Percentiles rank a stretch among this genome's conserved stretches.
These are phyloP conservation scores for Diachrysia chrysitis DNA, from an alignment of 2,888 invertebrate species.

Conservation along the genomic window DNA sequence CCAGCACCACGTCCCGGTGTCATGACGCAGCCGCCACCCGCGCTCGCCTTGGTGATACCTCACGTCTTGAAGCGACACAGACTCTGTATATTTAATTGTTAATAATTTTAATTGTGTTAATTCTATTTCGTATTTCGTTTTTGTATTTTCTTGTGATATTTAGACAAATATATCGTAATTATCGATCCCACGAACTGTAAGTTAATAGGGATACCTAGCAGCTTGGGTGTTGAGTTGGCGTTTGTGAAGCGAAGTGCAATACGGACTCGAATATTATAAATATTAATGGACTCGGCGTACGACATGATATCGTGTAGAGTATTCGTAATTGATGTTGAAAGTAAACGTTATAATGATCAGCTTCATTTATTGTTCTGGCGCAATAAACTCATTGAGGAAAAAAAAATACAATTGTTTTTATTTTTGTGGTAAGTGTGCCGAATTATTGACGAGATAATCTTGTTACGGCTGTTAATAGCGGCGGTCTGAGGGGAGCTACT, in stretches of 20 bases:
- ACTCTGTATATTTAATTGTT: constrained; percentile 87
- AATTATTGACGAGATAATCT: constrained; percentile 69
- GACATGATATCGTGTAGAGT: constrained; percentile 85
- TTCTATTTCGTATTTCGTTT: constrained; percentile 88
- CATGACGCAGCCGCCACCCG: constrained; percentile 82
- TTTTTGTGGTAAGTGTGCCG: constrained; percentile 74
- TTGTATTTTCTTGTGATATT: constrained; percentile 89
- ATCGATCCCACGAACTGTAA: constrained; percentile 88
- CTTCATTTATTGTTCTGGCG: constrained; percentile 89
- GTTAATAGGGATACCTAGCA: constrained; percentile 85
- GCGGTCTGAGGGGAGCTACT: constrained; percentile 66
- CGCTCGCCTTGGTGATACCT: constrained; percentile 84
- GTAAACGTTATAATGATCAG: constrained; percentile 89
- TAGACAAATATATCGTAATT: constrained; percentile 88
- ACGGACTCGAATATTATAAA: constrained; percentile 84
- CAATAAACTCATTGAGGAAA: constrained; percentile 88
- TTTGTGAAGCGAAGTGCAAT: constrained; percentile 86
- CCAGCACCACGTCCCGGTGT: constrained; percentile 88
- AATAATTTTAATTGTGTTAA: constrained; percentile 88
- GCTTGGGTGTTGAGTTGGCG: constrained; percentile 81
- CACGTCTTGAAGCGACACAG: constrained; percentile 74
- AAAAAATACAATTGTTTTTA: constrained; percentile 82
- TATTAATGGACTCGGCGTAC: constrained; percentile 82
- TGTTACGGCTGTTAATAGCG: constrained; percentile 70
- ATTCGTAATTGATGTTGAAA: constrained; percentile 89